Base-by-base conservation (phyloP, 2,888 invertebrate genomes). In the Cephus sareptanus region DNA sequence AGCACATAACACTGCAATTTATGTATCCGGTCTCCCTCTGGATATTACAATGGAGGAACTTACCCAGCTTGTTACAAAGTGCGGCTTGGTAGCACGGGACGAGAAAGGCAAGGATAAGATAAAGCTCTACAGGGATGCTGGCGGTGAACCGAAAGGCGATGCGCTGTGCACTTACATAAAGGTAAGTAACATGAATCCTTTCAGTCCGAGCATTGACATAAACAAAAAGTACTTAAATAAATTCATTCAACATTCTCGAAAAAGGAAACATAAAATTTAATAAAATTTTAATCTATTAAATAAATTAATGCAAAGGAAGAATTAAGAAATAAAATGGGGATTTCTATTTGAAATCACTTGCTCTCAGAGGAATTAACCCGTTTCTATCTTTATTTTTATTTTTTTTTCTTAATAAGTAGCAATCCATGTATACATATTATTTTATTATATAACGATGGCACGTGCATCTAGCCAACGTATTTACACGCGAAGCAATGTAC, bases 161-260 rank as follows among this genome's bases (percentile, higher is more conserved):
- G 99, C 97, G 15, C 93, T 98, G 73, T 99, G 99, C 91, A 97
- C 98, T 83, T 99, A 98, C 89, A 97, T 99, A 76, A 98, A 97
- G 94, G 96, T 97, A 90, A 92, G 92, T 83, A 71, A 56, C 69
- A 75, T 9, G 23, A 23, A 40, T 6, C 15, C 56, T 56, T 23
- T 56, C 56, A 23, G 23, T 23, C 9, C 6, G 1, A 56, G 23
- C 1, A 56, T 23, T 56, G 23, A 56, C 15, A 56, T 56, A 9
- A 23, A 9, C 23, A 56, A 56, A 56, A 23, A 40, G 6, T 15
- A 4, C 15, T 40, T 15, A 40, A 40, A 40, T 40, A 40, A 40
- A 15, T 6, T 15, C 6, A 15, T 40, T 56, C 23, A 56, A 56
- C 0, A 56, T 56, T 56, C 40, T 9, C 9, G 23, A 56, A 23